These are phyloP conservation scores for Tricholaema leucomelas DNA, from an alignment of 2,113 vertebrate genomes.

Conservation along the genomic window DNA sequence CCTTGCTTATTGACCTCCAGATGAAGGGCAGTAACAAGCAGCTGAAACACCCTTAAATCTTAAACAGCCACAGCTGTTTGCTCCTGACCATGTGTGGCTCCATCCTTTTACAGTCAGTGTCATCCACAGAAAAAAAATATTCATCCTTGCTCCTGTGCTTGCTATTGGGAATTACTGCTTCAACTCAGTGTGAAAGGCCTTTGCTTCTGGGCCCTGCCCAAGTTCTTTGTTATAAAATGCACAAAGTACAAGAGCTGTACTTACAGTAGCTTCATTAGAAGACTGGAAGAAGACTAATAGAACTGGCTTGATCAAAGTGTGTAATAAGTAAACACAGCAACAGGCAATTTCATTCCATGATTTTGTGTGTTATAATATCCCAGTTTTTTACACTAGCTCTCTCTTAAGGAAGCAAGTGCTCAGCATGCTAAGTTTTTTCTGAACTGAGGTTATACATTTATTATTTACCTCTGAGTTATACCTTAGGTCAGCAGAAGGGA, in stretches of 20 bases:
- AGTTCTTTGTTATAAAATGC: background rate
- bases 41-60: background rate
- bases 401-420: background rate
- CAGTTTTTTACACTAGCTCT: background rate
- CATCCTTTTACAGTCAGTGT: background rate
- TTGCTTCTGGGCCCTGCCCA: background rate
- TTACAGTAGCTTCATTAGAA: background rate
- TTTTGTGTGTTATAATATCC: background rate
- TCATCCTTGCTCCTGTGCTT: background rate
- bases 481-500: background rate
- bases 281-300: background rate
- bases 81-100: background rate
- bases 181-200: background rate
- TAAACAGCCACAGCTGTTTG: rapidly evolving
- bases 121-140: background rate
- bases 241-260: background rate
- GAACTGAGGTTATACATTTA: background rate
- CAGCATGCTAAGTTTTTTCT: background rate
- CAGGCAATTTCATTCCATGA: background rate
- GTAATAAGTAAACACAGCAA: background rate
- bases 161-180: background rate
- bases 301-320: background rate
- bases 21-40: background rate
- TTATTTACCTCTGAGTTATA: background rate
- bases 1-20: background rate